Percentiles rank a stretch among this genome's conserved stretches.
Evolutionary conservation across 2,113 vertebrate genomes (phyloP).

Genomic region (Neolamprologus hecqui): DNA sequence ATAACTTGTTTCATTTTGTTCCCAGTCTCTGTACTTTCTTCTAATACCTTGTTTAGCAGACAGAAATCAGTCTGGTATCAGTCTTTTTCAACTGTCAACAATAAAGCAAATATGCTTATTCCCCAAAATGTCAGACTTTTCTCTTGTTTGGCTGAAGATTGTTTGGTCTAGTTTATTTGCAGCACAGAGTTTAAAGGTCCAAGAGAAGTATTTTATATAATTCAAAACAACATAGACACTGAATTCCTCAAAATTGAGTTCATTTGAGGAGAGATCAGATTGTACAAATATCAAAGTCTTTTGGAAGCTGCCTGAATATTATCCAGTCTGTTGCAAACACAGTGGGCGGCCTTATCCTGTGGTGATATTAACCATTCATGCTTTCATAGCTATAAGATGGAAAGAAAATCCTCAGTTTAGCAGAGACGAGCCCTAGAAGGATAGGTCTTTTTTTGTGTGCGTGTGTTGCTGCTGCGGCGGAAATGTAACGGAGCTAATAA

Average conservation of each 20-base stretch:
- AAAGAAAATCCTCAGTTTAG: background rate
- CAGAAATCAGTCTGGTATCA: background rate
- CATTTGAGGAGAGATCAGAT: background rate
- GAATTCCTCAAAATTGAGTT: background rate
- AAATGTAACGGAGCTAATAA: background rate
- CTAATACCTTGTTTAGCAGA: background rate
- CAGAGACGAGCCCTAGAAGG: background rate
- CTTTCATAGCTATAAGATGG: background rate
- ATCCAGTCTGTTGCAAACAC: background rate
- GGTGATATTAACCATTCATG: slow-evolving; percentile 7
- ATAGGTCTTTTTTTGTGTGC: background rate
- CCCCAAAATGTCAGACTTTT: background rate
- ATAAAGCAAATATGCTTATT: background rate
- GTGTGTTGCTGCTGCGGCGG: background rate
- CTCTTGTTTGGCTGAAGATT: background rate
- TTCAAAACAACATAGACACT: background rate
- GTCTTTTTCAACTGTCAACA: background rate
- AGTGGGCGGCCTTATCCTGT: background rate
- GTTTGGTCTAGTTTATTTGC: background rate
- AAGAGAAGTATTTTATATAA: background rate
- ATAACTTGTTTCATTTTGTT: background rate
- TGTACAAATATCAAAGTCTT: background rate
- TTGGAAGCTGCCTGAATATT: background rate
- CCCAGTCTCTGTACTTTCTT: background rate
- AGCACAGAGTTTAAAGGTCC: background rate